phyloP scores from a whole-genome alignment of 2,113 vertebrate genomes.

The Orycteropus afer region DNA sequence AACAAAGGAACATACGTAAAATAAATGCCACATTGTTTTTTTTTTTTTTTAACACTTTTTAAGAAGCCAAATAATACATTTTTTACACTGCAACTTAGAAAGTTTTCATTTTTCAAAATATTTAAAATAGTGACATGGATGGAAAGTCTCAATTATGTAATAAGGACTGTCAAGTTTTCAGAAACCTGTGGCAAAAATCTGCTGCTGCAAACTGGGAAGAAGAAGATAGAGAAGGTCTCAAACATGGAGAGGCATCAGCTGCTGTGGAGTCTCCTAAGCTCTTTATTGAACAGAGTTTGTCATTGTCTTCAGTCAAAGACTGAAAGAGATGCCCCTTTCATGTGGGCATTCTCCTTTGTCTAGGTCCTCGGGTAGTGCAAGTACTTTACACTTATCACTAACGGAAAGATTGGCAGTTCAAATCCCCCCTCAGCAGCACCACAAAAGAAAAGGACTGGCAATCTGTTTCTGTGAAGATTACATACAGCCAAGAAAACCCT shows the following conservation, averaged over 20 bases:
- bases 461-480: too few relatives aligned
- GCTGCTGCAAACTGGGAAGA: neutral
- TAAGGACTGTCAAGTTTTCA: slow-evolving; percentile 28
- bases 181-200: neutral
- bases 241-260: neutral
- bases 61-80: neutral
- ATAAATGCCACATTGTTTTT: neutral
- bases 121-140: too few relatives aligned
- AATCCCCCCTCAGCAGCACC: too few relatives aligned
- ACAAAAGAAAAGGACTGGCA: too few relatives aligned
- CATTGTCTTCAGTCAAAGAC: neutral
- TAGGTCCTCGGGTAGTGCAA: too few relatives aligned
- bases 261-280: neutral
- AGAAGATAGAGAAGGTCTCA: neutral
- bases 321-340: neutral
- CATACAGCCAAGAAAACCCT: too few relatives aligned
- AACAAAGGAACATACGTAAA: neutral
- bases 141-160: slow-evolving; percentile 6
- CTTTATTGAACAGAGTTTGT: neutral
- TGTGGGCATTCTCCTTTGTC: neutral
- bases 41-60: slow-evolving; percentile 48
- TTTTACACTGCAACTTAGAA: neutral
- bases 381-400: too few relatives aligned
- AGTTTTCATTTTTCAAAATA: slow-evolving; percentile 19
- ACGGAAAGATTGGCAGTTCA: too few relatives aligned